Base-by-base conservation (phyloP, 2,888 invertebrate species). In the Drosophila quinaria region DNA sequence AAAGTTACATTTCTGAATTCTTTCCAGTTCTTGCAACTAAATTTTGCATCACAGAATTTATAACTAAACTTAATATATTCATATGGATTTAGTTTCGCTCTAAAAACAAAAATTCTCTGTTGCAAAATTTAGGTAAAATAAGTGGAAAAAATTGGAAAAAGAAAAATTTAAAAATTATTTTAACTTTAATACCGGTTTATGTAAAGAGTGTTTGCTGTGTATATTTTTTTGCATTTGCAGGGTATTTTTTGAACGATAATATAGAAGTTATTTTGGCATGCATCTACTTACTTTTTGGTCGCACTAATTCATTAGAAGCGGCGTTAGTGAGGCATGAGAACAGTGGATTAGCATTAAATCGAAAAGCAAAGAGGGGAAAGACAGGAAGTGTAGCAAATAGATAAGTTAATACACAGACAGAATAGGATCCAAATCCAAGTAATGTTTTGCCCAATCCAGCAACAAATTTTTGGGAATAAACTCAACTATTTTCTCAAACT, bases 211-310 rank as follows among this genome's bases (percentile, higher is more conserved):
- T 42, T 19, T 42, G 11, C 5, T 11, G 42, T 42, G 25, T 44
- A 4, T 22, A 22, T 44, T 44, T 10, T n/a, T 11, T 19, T 0
- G 2, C 11, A 15, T 17, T 31, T 41, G 41, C 29, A 17, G 41
- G 29, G 15, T 19, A 35, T 22, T 22, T 19, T 0, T 1, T 22
- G 33, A 35, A 15, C 2, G 25, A 17, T 37, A 52, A 37, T 39
- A 11, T 2, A 41, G 46, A 31, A 25, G 25, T 25, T 71, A 29
- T 13, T 39, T 25, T n/a, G 11, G 19, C 80, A 63, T 79, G 74
- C 76, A 56, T 70, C 74, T 91, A 91, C 91, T 91, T 91, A 91
- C 91, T 91, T 90, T 87, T 91, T 77, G 91, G 91, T 42, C 91
- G 90, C 80, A 91, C 91, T 91, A 85, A 60, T 70, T 59, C 6